Evolutionary conservation across 2,888 invertebrate species (phyloP), one percentile per base, ranked within the genome.

Genomic region (Hemithea aestivaria): DNA sequence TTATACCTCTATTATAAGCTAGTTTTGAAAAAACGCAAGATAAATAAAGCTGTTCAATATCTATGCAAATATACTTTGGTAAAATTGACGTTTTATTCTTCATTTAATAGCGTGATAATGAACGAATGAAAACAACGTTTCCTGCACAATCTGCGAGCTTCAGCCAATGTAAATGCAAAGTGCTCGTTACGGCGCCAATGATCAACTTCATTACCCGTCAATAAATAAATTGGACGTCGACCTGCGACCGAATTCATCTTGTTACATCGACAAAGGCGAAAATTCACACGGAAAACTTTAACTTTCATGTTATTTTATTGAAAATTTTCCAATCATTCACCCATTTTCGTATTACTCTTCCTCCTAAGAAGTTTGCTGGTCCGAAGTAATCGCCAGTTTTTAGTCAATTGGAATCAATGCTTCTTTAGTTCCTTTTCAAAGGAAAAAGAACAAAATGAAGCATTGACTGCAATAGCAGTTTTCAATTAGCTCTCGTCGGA

Each of bases 401-500:
- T 9, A 27, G 24, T 35, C 28, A 9, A 28, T 6, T 25, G 16
- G 20, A 7, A 16, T n/a, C n/a, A n/a, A n/a, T 20, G 28, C 11
- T n/a, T 7, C 24, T 32, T 38, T 23, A 16, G 25, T 11, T 24
- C 28, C 5, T 30, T 36, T 27, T 29, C 20, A 8, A 20, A 20
- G 20, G 12, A 11, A 35, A 30, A 25, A 23, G 7, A 20, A 27
- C 22, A 22, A 29, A 27, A 30, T 31, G 27, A 20, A 27, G 10
- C 16, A 35, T 31, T 22, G 35, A 31, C 23, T 16, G 16, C 16
- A 5, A 16, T 16, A 16, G 35, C 27, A 40, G 40, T 40, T 35
- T 38, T 40, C 40, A 35, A 40, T 40, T 40, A 40, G 31, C 40
- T 27, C 35, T 30, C 16, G 26, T 25, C 22, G 16, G 38, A 9